Evolutionary conservation across 2,113 vertebrate genomes (phyloP).

Genomic region (Rhynchopsitta pachyrhyncha): DNA sequence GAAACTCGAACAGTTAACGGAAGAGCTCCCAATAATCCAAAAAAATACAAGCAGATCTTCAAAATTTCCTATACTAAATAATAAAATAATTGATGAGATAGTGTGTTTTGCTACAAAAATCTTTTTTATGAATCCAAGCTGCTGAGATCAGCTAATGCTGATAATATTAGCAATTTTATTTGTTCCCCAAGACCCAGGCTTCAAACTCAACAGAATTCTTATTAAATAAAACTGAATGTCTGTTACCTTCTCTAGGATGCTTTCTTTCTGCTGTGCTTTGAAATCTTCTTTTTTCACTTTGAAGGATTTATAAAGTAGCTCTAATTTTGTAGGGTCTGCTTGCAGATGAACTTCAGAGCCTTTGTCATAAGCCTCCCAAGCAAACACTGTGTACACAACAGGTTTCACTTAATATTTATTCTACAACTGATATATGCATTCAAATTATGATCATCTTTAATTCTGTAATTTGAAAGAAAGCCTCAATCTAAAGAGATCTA

Average conservation of each 20-base stretch:
- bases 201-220: not conserved
- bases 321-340: conserved; percentile 95
- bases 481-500: not conserved
- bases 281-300: conserved; percentile 98
- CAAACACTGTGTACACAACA: conserved; percentile 84
- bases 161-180: not conserved
- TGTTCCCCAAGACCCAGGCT: not conserved
- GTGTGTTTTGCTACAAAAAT: not conserved
- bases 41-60: not conserved
- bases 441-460: not conserved
- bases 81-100: not conserved
- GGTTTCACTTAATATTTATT: not conserved
- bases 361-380: conserved; percentile 98
- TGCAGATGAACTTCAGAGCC: conserved; percentile 98
- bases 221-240: not conserved
- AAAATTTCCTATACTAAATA: not conserved
- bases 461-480: not conserved
- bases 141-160: not conserved
- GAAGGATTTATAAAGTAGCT: conserved; percentile 93
- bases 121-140: not conserved
- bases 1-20: not conserved
- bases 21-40: not conserved
- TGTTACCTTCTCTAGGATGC: conserved; percentile 91
- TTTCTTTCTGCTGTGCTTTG: conserved; percentile 91
- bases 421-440: not conserved